A percentile compares a stretch with the other conserved stretches of the same genome.
Conservation (phyloP, 2,797 vertebrate species). For the Chelon labrosus region DNA sequence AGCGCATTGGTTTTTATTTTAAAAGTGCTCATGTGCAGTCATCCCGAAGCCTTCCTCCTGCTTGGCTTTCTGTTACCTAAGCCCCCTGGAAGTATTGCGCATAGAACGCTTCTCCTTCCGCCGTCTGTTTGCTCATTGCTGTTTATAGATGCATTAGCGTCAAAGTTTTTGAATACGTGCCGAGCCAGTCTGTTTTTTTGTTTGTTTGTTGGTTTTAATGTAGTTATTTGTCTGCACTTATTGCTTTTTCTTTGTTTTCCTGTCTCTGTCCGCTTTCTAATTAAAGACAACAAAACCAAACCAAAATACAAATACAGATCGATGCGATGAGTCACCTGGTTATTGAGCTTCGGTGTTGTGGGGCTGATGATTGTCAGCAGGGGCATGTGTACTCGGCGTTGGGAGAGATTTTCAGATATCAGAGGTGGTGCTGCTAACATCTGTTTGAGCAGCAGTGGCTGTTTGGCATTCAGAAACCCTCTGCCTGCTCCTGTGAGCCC, state of each 20-base stretch:
- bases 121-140: slow-evolving; percentile 40
- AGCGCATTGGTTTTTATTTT: slow-evolving; percentile 61
- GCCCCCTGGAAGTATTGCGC: slow-evolving; percentile 51
- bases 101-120: slow-evolving; percentile 54
- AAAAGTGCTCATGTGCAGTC: slow-evolving; percentile 70
- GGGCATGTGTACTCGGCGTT: slow-evolving; percentile 55
- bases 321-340: slow-evolving; percentile 5
- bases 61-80: slow-evolving; percentile 60
- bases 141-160: slow-evolving; percentile 45
- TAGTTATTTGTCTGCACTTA: background rate
- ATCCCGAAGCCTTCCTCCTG: slow-evolving; percentile 60
- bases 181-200: background rate
- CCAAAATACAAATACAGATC: background rate
- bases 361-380: slow-evolving; percentile 55
- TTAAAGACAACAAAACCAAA: slow-evolving; percentile 5
- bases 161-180: slow-evolving; percentile 26
- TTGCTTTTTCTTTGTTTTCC: slow-evolving; percentile 14
- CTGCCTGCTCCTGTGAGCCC: slow-evolving; percentile 64
- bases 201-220: background rate
- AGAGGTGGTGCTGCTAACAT: slow-evolving; percentile 72
- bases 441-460: slow-evolving; percentile 75
- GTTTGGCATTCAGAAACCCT: slow-evolving; percentile 72
- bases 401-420: slow-evolving; percentile 67
- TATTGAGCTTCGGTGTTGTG: slow-evolving; percentile 34
- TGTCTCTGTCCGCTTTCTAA: background rate